Conservation (phyloP, 1,140 invertebrate genomes). For the Dinoponera quadriceps region DNA sequence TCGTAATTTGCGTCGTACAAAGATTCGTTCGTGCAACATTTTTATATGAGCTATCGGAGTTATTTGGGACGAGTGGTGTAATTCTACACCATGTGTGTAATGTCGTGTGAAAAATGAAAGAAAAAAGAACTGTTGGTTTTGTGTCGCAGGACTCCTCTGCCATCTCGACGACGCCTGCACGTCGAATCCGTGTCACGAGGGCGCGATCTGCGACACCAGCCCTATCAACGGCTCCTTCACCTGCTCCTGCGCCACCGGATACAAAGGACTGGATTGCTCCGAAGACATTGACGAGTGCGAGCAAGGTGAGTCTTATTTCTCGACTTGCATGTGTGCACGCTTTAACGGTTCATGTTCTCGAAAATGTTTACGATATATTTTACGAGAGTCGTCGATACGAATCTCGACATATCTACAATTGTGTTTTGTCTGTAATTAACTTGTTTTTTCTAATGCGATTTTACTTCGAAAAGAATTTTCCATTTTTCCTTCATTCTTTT, state of each 20-base stretch:
- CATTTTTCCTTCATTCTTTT: not conserved
- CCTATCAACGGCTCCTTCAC: constrained; percentile 97
- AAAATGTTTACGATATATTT: too few relatives aligned
- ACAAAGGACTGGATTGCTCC: constrained; percentile 96
- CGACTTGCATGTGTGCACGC: not conserved
- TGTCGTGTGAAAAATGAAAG: too few relatives aligned
- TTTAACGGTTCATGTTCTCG: not conserved
- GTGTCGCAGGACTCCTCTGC: constrained; percentile 92
- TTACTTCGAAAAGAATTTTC: not conserved
- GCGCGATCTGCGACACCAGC: constrained; percentile 97
- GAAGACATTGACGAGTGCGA: constrained; percentile 98
- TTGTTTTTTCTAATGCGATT: too few relatives aligned
- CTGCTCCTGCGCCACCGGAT: constrained; percentile 96
- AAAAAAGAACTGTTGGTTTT: constrained; percentile 22
- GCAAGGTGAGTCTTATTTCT: constrained; percentile 89
- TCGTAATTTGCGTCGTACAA: too few relatives aligned
- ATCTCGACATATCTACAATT: too few relatives aligned
- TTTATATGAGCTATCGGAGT: too few relatives aligned
- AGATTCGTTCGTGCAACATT: too few relatives aligned
- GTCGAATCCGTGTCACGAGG: constrained; percentile 97
- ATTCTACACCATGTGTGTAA: too few relatives aligned
- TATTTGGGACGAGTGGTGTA: too few relatives aligned
- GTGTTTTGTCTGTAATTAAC: too few relatives aligned
- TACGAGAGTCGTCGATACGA: too few relatives aligned
- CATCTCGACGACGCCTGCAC: constrained; percentile 98